phyloP scores from a whole-genome alignment of 2,797 vertebrate species.

The Cynodonichthys magdalenae region DNA sequence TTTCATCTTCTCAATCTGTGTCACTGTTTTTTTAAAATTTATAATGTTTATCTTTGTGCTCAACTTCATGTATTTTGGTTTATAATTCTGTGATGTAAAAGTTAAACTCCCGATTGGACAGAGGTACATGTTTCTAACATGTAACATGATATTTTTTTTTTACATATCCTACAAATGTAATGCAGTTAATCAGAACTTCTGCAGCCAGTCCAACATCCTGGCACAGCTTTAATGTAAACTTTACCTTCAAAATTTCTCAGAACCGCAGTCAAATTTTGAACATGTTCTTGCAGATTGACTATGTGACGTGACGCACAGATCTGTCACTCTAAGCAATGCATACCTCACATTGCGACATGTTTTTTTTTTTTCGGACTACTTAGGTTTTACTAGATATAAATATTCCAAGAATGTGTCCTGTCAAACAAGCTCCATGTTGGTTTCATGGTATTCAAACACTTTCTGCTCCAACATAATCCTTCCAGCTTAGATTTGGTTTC shows the following conservation, averaged over 20 bases:
- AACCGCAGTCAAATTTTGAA: neutral
- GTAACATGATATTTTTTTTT: too few relatives aligned
- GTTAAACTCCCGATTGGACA: too few relatives aligned
- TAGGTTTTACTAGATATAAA: neutral
- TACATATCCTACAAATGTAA: too few relatives aligned
- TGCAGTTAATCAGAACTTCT: too few relatives aligned
- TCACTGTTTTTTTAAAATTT: neutral
- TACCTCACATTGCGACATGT: neutral
- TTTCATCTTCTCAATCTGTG: neutral
- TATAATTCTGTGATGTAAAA: too few relatives aligned
- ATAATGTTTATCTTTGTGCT: neutral
- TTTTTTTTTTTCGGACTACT: neutral
- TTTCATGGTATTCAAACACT: neutral
- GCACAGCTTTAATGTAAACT: too few relatives aligned
- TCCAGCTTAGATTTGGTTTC: neutral
- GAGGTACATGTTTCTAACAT: too few relatives aligned
- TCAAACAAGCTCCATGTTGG: neutral
- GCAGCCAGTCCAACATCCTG: too few relatives aligned
- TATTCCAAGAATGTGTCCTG: conserved; percentile 14
- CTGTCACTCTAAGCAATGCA: neutral
- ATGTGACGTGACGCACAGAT: neutral
- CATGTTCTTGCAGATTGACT: neutral
- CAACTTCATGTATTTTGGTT: too few relatives aligned
- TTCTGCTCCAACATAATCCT: neutral
- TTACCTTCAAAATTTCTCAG: too few relatives aligned